Conservation (phyloP, 2,113 vertebrate species). For the Hyperopisus bebe region DNA sequence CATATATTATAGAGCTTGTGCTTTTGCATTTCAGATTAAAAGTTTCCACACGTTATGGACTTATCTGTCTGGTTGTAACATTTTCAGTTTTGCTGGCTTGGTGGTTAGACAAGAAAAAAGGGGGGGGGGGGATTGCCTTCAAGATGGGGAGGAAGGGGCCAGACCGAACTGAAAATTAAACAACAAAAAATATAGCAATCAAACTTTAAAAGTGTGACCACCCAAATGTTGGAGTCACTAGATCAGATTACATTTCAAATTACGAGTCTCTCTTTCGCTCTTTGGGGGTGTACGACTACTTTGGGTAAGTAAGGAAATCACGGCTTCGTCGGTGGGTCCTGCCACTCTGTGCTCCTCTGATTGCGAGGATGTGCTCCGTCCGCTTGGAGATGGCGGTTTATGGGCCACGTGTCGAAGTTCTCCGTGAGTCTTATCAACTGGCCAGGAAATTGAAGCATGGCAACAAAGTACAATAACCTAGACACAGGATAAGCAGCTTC, state of each 20-base stretch:
- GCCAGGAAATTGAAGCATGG: conserved; percentile 16
- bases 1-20: not conserved
- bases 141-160: no score
- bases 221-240: not conserved
- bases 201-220: not conserved
- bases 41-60: not conserved
- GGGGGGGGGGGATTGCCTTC: not conserved
- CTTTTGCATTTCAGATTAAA: no score
- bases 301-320: not conserved
- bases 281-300: not conserved
- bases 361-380: not conserved
- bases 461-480: not conserved
- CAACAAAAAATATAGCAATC: not conserved
- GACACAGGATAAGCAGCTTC: not conserved
- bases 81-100: not conserved
- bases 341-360: not conserved
- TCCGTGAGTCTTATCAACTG: not conserved
- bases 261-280: not conserved
- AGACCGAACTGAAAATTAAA: not conserved
- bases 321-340: not conserved
- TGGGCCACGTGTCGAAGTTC: not conserved
- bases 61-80: not conserved
- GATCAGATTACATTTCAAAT: conserved; percentile 13
- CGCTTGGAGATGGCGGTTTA: not conserved
- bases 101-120: not conserved